A percentile compares a stretch with the other conserved stretches of the same genome.
These are phyloP conservation scores for Liparis tanakae DNA, from an alignment of 2,797 vertebrate species.

Conservation along the genomic window DNA sequence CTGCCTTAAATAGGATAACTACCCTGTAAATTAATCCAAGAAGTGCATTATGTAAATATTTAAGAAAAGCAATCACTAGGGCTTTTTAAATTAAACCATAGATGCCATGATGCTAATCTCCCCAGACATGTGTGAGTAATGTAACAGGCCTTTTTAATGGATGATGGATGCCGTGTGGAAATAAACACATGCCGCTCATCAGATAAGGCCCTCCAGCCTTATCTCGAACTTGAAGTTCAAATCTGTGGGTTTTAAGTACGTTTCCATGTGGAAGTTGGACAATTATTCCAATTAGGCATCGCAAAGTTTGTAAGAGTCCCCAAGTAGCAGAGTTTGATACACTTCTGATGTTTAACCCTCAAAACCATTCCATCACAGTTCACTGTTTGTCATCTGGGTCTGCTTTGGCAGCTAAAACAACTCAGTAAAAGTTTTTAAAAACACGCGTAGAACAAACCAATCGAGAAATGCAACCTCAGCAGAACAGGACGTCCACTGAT, in stretches of 20 bases:
- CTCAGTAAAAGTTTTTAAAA: background rate
- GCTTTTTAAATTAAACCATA: slow-evolving; percentile 1
- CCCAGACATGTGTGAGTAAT: background rate
- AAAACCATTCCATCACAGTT: background rate
- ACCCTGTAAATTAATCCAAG: background rate
- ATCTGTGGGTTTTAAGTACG: background rate
- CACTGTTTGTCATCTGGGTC: slow-evolving; percentile 13
- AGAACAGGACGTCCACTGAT: background rate
- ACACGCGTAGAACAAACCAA: background rate
- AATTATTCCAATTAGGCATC: background rate
- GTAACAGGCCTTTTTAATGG: slow-evolving; percentile 13
- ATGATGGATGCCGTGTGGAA: slow-evolving; percentile 13
- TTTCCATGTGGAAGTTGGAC: background rate
- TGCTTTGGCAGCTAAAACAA: slow-evolving; percentile 14
- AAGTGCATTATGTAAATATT: background rate
- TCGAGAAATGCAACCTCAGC: no score
- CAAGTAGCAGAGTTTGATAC: background rate
- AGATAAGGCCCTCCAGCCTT: slow-evolving; percentile 16
- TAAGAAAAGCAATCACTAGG: background rate
- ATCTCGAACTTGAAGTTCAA: slow-evolving; percentile 11
- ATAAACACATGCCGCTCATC: slow-evolving; percentile 3
- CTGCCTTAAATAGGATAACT: background rate
- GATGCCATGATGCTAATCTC: slow-evolving; percentile 13
- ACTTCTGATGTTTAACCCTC: background rate
- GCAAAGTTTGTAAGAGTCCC: background rate